A percentile compares a stretch with the other conserved stretches of the same genome.
These are phyloP conservation scores for Gerris lacustris DNA, from an alignment of 2,888 invertebrate species.

Conservation along the genomic window DNA sequence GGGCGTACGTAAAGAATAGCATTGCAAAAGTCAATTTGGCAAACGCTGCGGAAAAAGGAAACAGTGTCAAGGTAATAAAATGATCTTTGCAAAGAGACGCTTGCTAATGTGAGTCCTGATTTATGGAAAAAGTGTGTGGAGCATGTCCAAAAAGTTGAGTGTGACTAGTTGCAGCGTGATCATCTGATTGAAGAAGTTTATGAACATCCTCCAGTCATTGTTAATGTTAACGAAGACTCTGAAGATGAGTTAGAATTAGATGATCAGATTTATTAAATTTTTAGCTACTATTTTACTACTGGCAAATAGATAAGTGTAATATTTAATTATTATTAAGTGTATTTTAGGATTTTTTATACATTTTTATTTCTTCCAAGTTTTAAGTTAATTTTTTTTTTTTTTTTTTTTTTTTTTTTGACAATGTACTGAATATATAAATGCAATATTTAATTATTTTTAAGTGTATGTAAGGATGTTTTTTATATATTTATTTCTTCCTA, in stretches of 20 bases:
- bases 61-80: slow-evolving; percentile 12
- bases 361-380: too few species aligned
- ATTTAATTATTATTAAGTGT: too few species aligned
- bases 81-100: slow-evolving; percentile 11
- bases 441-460: too few species aligned
- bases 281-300: too few species aligned
- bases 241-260: background rate
- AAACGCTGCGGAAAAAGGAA: slow-evolving; percentile 15
- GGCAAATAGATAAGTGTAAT: too few species aligned
- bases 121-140: slow-evolving; percentile 12
- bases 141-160: slow-evolving; percentile 6
- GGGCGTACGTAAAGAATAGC: background rate
- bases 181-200: background rate
- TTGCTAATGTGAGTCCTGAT: slow-evolving; percentile 10
- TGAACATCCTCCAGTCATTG: background rate
- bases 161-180: background rate
- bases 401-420: too few species aligned
- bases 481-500: too few species aligned
- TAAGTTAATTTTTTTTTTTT: too few species aligned
- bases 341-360: too few species aligned
- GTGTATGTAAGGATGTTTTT: too few species aligned
- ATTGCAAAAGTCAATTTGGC: slow-evolving; percentile 13
- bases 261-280: too few species aligned
- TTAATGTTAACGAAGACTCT: background rate
- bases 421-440: too few species aligned